Percentiles rank a stretch among this genome's conserved stretches.
Evolutionary conservation across 2,113 vertebrate species (phyloP).

Genomic region (Lanius ludovicianus): DNA sequence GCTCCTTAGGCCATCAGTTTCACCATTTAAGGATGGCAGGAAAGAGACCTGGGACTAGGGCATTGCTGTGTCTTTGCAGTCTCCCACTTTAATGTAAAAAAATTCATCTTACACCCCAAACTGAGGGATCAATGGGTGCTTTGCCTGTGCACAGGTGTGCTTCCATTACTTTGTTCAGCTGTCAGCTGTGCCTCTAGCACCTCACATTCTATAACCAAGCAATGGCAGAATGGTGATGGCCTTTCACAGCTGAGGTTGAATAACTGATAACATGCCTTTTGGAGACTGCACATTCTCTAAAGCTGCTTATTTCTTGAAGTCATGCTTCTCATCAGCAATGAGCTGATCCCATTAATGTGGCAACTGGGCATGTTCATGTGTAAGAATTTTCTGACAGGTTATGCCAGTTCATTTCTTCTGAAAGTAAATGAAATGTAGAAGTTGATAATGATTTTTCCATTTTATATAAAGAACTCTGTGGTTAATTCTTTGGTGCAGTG

Average conservation of each 20-base stretch:
- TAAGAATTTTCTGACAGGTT: background rate
- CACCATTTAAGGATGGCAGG: background rate
- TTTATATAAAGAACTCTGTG: background rate
- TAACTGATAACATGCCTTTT: background rate
- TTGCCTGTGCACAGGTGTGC: background rate
- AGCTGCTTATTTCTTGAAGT: background rate
- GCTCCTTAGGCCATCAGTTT: background rate
- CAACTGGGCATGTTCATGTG: background rate
- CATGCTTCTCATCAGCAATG: background rate
- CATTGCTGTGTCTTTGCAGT: background rate
- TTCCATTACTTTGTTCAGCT: background rate
- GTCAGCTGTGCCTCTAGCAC: background rate
- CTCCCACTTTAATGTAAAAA: background rate
- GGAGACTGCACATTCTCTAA: background rate
- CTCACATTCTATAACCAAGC: background rate
- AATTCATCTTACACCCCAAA: background rate
- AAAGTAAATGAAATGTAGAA: background rate
- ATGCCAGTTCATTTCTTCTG: background rate
- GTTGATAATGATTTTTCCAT: background rate
- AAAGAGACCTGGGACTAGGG: background rate
- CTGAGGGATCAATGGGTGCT: background rate
- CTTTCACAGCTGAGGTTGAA: background rate
- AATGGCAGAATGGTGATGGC: background rate
- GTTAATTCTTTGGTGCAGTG: background rate
- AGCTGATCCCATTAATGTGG: background rate